A percentile compares a stretch with the other conserved stretches of the same genome.
phyloP scores from a whole-genome alignment of 2,113 vertebrate species.

The Columba livia region DNA sequence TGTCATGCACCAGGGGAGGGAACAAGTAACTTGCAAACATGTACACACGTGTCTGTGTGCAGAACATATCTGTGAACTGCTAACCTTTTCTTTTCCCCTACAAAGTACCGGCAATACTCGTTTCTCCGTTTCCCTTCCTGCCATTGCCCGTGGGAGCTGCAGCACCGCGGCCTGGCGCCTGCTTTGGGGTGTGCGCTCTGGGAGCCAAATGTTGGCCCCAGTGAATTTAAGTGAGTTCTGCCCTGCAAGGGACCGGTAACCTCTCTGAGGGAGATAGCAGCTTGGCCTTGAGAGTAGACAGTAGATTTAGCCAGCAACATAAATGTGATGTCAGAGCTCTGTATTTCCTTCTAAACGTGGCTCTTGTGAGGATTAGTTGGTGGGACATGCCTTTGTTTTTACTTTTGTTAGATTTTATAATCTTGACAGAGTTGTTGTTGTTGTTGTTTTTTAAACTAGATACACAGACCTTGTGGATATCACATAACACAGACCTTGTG shows the following conservation, averaged over 20 bases:
- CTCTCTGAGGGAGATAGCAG: background rate
- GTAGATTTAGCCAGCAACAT: background rate
- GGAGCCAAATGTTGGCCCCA: background rate
- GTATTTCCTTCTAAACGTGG: background rate
- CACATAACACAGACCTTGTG: background rate
- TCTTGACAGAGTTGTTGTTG: background rate
- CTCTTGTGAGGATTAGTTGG: background rate
- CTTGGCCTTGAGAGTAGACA: background rate
- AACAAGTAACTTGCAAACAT: background rate
- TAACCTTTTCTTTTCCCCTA: background rate
- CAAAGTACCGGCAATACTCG: constrained; percentile 23
- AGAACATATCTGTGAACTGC: background rate
- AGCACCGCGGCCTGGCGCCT: background rate
- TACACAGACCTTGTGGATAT: background rate
- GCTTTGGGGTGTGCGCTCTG: background rate
- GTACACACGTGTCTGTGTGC: background rate
- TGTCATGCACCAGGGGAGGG: background rate
- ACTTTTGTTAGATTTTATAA: background rate
- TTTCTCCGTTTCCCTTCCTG: background rate
- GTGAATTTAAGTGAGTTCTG: background rate
- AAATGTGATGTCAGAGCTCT: background rate
- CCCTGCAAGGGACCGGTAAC: background rate
- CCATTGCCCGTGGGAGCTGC: background rate
- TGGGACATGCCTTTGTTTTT: background rate
- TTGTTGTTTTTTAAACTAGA: background rate